Conservation (phyloP, 2,888 invertebrate genomes). For the Zygogramma bicolorata region DNA sequence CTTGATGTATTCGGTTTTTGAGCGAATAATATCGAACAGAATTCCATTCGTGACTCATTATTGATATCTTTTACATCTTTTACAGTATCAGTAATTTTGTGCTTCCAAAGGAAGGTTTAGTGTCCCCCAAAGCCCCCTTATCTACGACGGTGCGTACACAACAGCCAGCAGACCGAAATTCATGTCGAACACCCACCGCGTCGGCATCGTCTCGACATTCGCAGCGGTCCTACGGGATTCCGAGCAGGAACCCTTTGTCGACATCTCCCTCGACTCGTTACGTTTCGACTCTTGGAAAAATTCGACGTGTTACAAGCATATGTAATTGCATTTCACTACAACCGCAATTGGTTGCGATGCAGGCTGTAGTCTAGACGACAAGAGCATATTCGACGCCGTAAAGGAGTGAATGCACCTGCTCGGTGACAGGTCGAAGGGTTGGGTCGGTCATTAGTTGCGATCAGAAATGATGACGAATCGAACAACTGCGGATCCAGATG, state of each 20-base stretch:
- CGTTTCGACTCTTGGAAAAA: conserved; percentile 51
- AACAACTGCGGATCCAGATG: not conserved
- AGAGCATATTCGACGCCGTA: conserved; percentile 40
- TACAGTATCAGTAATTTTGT: too few species aligned
- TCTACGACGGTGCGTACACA: too few species aligned
- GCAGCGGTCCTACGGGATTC: conserved; percentile 22
- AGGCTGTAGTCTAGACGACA: conserved; percentile 46
- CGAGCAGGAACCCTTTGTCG: conserved; percentile 3
- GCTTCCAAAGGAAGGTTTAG: too few species aligned
- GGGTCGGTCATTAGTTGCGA: not conserved
- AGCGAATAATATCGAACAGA: too few species aligned
- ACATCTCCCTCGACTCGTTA: conserved; percentile 44
- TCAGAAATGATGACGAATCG: not conserved
- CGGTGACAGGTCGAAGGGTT: conserved; percentile 22
- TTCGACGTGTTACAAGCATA: conserved; percentile 54
- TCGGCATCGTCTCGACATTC: conserved; percentile 8
- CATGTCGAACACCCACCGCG: not conserved
- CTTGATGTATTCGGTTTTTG: too few species aligned
- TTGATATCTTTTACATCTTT: too few species aligned
- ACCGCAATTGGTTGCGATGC: conserved; percentile 29
- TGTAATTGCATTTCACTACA: conserved; percentile 50
- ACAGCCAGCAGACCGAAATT: not conserved
- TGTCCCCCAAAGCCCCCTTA: too few species aligned
- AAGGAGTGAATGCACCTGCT: conserved; percentile 43
- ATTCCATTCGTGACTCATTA: too few species aligned